Percentiles rank a stretch among this genome's conserved stretches.
phyloP scores from a whole-genome alignment of 2,888 invertebrate species.

The Habrosyne pyritoides region DNA sequence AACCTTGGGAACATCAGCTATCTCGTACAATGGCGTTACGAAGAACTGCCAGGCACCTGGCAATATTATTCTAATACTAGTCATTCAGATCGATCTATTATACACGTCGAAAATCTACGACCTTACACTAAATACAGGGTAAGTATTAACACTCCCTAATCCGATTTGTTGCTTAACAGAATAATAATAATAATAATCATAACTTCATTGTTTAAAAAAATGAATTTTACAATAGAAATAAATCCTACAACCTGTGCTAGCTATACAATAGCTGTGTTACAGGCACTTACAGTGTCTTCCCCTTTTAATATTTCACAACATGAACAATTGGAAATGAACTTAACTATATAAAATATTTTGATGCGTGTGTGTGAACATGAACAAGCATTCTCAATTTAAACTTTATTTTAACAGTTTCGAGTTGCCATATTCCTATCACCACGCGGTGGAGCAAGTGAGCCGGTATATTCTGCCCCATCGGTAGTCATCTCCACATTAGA shows the following conservation, averaged over 20 bases:
- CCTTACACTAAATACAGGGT: constrained; percentile 96
- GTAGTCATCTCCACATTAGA: constrained; percentile 90
- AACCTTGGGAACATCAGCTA: constrained; percentile 82
- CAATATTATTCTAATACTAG: constrained; percentile 91
- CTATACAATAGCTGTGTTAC: too few species aligned
- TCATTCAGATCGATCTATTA: constrained; percentile 86
- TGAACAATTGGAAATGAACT: too few species aligned
- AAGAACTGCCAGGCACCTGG: constrained; percentile 89
- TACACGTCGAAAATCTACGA: constrained; percentile 89
- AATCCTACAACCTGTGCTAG: too few species aligned
- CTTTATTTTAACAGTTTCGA: constrained; percentile 87
- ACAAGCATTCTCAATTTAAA: not conserved
- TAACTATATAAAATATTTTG: too few species aligned
- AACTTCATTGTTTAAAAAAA: too few species aligned
- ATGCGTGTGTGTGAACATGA: too few species aligned
- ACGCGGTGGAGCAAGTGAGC: constrained; percentile 86
- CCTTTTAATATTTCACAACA: too few species aligned
- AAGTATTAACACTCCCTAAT: constrained; percentile 43
- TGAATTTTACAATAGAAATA: too few species aligned
- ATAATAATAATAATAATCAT: too few species aligned
- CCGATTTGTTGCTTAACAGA: constrained; percentile 5
- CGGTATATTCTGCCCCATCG: constrained; percentile 89
- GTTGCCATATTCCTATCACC: constrained; percentile 91
- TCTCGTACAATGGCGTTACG: constrained; percentile 90
- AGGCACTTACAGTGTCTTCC: too few species aligned